Base-by-base conservation (phyloP, 2,888 invertebrate species). In the Sesia apiformis region DNA sequence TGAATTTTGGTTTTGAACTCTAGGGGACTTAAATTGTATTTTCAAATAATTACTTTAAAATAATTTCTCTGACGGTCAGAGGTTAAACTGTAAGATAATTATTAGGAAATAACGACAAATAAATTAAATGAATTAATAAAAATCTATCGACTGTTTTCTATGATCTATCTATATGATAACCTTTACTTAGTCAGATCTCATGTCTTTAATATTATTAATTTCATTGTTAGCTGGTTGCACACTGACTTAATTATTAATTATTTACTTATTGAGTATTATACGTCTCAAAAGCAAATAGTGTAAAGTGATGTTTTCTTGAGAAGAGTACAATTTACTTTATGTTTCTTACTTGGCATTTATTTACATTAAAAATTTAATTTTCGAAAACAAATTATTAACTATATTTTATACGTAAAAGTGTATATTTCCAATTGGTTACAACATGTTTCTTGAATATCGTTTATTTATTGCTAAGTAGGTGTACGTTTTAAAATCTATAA, bases 61-160 rank as follows among this genome's bases (percentile, higher is more conserved):
- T 46, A 3, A 46, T 46, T 46, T 46, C 7, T 46, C 59, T 65
- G 60, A 66, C 61, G 61, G 65, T 57, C 66, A 64, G 70, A 73
- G 69, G 65, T 63, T 66, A 62, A 59, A 63, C 65, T 59, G 56
- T 23, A 7, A 63, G 58, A 67, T 77, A 76, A 74, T 75, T 73
- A 72, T 64, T 81, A 84, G 77, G 63, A 62, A 76, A 74, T 83
- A 79, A 76, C 58, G 81, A 84, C 81, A 83, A 84, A 83, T 84
- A 81, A 82, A 60, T 58, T 60, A 69, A 46, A 4, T 69, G 63
- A 68, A 66, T 72, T 70, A 69, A 64, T 69, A 70, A 77, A 75
- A 80, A 69, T 81, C 77, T 84, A 81, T 83, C 65, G 82, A 81
- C 81, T 85, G 82, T 85, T 85, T 80, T 80, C 64, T 67, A 71